Conservation (phyloP, 2,888 invertebrate species). For the Pollenia angustigena region DNA sequence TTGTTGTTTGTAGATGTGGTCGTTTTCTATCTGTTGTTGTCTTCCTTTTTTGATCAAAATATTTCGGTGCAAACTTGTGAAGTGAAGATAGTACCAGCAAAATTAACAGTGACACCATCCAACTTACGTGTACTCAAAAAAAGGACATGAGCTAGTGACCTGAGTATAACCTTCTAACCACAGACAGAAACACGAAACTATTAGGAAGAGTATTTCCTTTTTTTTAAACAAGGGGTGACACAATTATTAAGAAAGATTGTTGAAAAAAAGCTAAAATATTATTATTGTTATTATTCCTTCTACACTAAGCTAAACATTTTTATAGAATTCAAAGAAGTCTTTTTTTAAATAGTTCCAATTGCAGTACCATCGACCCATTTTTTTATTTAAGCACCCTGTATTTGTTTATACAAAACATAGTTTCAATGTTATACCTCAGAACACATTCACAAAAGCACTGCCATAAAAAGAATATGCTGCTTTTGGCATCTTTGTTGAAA, state of each 20-base stretch:
- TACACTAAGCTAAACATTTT: no score
- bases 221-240: no score
- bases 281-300: no score
- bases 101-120: neutral
- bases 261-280: no score
- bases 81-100: neutral
- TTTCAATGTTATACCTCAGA: neutral
- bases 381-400: neutral
- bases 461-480: constrained; percentile 21
- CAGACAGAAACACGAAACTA: neutral
- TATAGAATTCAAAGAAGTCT: no score
- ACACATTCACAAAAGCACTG: constrained; percentile 6
- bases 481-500: constrained; percentile 65
- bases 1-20: neutral
- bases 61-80: neutral
- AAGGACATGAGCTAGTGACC: neutral
- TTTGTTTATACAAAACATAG: neutral
- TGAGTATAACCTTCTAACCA: neutral
- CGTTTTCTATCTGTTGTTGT: neutral
- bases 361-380: no score
- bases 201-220: no score
- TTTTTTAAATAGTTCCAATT: no score
- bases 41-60: constrained; percentile 15
- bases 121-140: neutral
- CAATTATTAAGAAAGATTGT: no score